Percentiles rank a stretch among this genome's conserved stretches.
Evolutionary conservation across 2,113 vertebrate genomes (phyloP).

Genomic region (Gambusia holbrooki): DNA sequence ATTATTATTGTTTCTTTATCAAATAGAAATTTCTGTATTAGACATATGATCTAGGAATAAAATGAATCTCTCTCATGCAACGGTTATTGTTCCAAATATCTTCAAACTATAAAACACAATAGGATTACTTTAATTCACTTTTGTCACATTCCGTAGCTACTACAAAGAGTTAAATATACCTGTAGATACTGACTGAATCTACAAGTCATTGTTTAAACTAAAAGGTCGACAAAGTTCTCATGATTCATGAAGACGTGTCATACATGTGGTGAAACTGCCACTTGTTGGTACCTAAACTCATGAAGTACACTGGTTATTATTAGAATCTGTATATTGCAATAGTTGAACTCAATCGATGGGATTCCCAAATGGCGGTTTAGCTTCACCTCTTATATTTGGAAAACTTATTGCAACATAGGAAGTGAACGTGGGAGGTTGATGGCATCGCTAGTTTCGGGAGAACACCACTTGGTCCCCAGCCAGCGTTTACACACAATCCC

Average conservation of each 20-base stretch:
- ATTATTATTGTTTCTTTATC: too few relatives aligned
- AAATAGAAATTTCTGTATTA: too few relatives aligned
- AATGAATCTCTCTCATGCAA: too few relatives aligned
- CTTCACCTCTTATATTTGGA: neutral
- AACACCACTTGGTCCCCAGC: neutral
- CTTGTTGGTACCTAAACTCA: neutral
- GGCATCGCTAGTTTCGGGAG: neutral
- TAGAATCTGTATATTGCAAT: neutral
- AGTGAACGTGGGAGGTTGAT: conserved; percentile 1
- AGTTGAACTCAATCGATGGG: neutral
- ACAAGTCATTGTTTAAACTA: too few relatives aligned
- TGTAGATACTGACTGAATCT: too few relatives aligned
- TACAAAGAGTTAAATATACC: too few relatives aligned
- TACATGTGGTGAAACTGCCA: conserved; percentile 2
- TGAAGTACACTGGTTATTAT: neutral
- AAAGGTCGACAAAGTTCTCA: neutral
- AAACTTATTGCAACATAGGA: neutral
- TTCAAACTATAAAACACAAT: too few relatives aligned
- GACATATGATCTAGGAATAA: too few relatives aligned
- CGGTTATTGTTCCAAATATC: too few relatives aligned
- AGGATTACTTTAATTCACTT: too few relatives aligned
- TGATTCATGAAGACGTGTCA: neutral
- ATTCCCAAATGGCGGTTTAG: neutral
- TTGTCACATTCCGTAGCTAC: too few relatives aligned
- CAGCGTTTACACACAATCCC: neutral